Evolutionary conservation across 2,797 vertebrate species (phyloP).

Genomic region (Muscicapa striata): DNA sequence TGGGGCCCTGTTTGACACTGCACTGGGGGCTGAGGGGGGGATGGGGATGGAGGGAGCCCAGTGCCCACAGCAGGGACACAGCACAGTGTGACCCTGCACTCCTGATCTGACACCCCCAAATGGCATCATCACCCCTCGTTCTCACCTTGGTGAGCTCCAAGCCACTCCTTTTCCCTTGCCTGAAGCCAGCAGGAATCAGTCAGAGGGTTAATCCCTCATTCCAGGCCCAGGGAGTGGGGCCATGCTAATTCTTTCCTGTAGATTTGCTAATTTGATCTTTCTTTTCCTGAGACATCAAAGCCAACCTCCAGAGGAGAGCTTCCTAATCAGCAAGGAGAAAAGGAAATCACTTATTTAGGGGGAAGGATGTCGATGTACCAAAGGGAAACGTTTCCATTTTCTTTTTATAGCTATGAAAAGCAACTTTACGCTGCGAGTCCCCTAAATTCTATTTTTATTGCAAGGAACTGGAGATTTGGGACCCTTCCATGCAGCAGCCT

Average conservation of each 20-base stretch:
- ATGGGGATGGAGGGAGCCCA: too few relatives aligned
- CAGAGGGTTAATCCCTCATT: neutral
- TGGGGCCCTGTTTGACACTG: too few relatives aligned
- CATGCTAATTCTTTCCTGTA: neutral
- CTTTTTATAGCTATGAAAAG: constrained; percentile 45
- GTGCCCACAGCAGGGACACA: too few relatives aligned
- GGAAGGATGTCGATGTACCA: constrained; percentile 33
- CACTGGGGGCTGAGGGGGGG: too few relatives aligned
- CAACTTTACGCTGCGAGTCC: neutral
- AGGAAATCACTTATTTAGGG: constrained; percentile 38
- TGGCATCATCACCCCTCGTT: too few relatives aligned
- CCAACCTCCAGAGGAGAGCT: constrained; percentile 21
- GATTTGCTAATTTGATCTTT: constrained; percentile 37
- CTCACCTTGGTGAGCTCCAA: neutral
- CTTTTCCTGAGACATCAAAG: constrained; percentile 49
- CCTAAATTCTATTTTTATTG: neutral
- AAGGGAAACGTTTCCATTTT: constrained; percentile 27
- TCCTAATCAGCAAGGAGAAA: constrained; percentile 39
- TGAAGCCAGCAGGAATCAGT: neutral
- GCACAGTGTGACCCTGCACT: too few relatives aligned
- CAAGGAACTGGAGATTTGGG: neutral
- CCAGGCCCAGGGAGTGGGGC: neutral
- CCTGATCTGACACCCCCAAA: too few relatives aligned
- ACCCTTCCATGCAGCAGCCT: accelerated
- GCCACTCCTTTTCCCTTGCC: neutral